Evolutionary conservation across 2,888 invertebrate genomes (phyloP), one percentile per base, ranked within the genome.

Genomic region (Lithophane socia): DNA sequence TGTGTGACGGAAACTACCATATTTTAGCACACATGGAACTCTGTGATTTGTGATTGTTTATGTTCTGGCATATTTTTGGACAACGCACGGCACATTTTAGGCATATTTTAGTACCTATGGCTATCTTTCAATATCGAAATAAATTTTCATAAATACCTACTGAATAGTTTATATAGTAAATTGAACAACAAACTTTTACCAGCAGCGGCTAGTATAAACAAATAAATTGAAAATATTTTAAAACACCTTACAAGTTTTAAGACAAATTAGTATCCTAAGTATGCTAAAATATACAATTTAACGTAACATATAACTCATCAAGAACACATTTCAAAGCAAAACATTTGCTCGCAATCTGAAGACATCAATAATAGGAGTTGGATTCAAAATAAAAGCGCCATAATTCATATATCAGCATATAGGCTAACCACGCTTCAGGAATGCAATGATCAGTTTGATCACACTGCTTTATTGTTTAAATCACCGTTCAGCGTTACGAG

Each of bases 391-490:
- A 63, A 76, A 80, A 75, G 65, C 61, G 13, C 64, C 65, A 60
- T 79, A 68, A 65, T 65, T 82, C 61, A 77, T 76, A 29, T 71
- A 74, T 75, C 74, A 73, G 24, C 73, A 84, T 83, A 73, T 85
- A 75, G 84, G 86, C 87, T 86, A 86, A 86, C 81, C 76, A 75
- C 49, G 73, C 65, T 65, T 60, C 81, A 68, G 77, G 81, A 67
- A 82, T 73, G 70, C 77, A 80, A 84, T 75, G 76, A 85, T 75
- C 70, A 64, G 73, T 79, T 73, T 74, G 75, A 86, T 79, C 79
- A 73, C 77, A 85, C 76, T 75, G 80, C 76, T 85, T 84, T 85
- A 88, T 86, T 85, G 82, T 79, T 85, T 81, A 86, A 86, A 89
- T 87, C 84, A 84, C 78, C 67, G 68, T 75, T 73, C 77, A 69